phyloP scores from a whole-genome alignment of 2,113 vertebrate species.

The Amblyopsis rosae region DNA sequence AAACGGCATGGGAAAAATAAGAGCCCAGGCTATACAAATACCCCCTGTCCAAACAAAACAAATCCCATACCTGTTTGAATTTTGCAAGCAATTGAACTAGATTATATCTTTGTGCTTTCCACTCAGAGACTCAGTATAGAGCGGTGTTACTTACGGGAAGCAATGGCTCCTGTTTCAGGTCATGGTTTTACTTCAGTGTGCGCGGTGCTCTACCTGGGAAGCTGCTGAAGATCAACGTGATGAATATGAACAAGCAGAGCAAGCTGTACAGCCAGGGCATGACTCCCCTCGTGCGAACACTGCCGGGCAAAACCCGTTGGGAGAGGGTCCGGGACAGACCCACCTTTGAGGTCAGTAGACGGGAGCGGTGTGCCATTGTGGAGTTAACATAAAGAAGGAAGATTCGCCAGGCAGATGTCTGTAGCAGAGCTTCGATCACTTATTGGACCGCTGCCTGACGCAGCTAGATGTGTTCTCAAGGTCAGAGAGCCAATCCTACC shows the following conservation, averaged over 20 bases:
- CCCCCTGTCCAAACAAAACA: too few species aligned
- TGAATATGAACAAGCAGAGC: slow-evolving; percentile 99
- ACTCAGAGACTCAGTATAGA: too few species aligned
- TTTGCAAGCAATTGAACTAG: too few species aligned
- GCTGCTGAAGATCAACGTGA: slow-evolving; percentile 91
- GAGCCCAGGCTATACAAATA: too few species aligned
- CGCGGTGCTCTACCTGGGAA: slow-evolving; percentile 84
- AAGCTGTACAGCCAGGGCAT: slow-evolving; percentile 97
- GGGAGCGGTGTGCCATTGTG: background rate
- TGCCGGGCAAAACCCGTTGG: slow-evolving; percentile 87
- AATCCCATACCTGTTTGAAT: too few species aligned
- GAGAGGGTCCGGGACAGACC: slow-evolving; percentile 90
- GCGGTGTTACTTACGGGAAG: background rate
- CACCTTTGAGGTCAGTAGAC: slow-evolving; percentile 79
- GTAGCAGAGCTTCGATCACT: too few species aligned
- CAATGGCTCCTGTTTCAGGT: slow-evolving; percentile 73
- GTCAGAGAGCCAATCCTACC: too few species aligned
- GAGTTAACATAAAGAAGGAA: too few species aligned
- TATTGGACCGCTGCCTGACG: too few species aligned
- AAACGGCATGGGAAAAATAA: too few species aligned
- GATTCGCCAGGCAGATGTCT: too few species aligned
- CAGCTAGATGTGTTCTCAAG: too few species aligned
- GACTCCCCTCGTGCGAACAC: slow-evolving; percentile 88
- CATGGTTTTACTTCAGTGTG: slow-evolving; percentile 97
- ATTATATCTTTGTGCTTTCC: background rate